Base-by-base conservation (phyloP, 2,797 vertebrate species). In the Cirrhinus mrigala region DNA sequence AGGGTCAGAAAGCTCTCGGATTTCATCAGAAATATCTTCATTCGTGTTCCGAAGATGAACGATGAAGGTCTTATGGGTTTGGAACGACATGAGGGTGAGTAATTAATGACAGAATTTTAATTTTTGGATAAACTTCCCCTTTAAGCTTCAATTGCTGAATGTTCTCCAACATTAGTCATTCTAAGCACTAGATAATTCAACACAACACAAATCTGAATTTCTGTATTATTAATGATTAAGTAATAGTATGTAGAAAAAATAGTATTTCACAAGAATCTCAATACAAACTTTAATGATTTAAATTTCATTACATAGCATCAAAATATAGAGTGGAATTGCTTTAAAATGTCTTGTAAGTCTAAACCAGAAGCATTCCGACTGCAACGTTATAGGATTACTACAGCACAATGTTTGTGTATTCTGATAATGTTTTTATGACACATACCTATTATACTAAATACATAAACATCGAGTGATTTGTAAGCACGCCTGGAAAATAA, bases 371-470 rank as follows among this genome's bases (percentile, higher is more conserved):
- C 4, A 18, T 66, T 68, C 48, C 14, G 60, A 77, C 50, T 56
- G 60, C 24, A 66, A 52, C 3, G 6, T 33, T 84, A 15, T 10
- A 16, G 11, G 11, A 77, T 56, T 44, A 56, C 69, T 15, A 69
- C 62, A 22, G 62, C 33, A 56, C 52, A 69, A 12, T 58, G 48
- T 77, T 69, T 69, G 37, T 69, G 20, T 54, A 78, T 78, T 70
- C 33, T 48, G 48, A 58, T 78, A 24, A 69, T 2, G 7, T n/a
- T 69, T 56, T 40, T 44, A 80, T 73, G 52, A 80, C 70, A 52
- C 62, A 77, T 66, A 77, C 58, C 75, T 54, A 76, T 78, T 84
- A 77, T 56, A 27, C 66, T 33, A 73, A 84, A 73, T 44, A 50
- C 68, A 79, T 60, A 58, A 73, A 78, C 64, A 68, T 33, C 2